Conservation (phyloP, 1,140 invertebrate species). For the Rhyzopertha dominica region DNA sequence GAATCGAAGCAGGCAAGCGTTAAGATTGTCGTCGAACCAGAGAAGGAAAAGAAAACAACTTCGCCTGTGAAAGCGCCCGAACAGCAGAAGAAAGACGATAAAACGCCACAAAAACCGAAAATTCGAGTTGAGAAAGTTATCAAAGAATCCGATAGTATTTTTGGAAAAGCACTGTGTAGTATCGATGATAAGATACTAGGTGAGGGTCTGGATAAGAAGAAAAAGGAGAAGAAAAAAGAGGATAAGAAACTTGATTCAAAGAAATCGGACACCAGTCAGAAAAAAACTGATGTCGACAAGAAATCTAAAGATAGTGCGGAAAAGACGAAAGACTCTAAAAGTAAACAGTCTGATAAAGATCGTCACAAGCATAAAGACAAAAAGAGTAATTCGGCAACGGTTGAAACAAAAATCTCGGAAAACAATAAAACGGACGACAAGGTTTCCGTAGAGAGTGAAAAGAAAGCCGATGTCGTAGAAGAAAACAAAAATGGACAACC, state of each 20-base stretch:
- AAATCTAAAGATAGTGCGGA: slow-evolving; percentile 47
- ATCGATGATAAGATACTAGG: slow-evolving; percentile 31
- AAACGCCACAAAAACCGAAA: background rate
- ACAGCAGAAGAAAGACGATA: background rate
- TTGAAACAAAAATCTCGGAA: slow-evolving; percentile 15
- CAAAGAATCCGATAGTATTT: slow-evolving; percentile 28
- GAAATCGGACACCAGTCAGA: slow-evolving; percentile 22
- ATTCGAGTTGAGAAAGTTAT: slow-evolving; percentile 18
- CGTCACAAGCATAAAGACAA: slow-evolving; percentile 15
- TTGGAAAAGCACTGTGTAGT: slow-evolving; percentile 29
- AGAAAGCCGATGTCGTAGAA: slow-evolving; percentile 45
- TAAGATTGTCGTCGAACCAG: background rate
- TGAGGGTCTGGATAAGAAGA: slow-evolving; percentile 13
- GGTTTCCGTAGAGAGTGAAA: slow-evolving; percentile 34
- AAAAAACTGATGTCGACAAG: slow-evolving; percentile 48
- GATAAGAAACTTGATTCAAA: slow-evolving; percentile 17
- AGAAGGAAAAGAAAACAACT: background rate
- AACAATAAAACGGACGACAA: slow-evolving; percentile 10
- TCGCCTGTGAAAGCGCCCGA: background rate
- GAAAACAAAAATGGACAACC: slow-evolving; percentile 25
- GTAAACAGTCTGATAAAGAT: slow-evolving; percentile 7
- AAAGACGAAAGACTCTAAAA: slow-evolving; percentile 9
- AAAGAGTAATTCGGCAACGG: slow-evolving; percentile 14
- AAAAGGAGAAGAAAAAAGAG: slow-evolving; percentile 15
- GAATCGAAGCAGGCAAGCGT: background rate